Evolutionary conservation across 2,113 vertebrate genomes (phyloP).

Genomic region (Lates calcarifer): DNA sequence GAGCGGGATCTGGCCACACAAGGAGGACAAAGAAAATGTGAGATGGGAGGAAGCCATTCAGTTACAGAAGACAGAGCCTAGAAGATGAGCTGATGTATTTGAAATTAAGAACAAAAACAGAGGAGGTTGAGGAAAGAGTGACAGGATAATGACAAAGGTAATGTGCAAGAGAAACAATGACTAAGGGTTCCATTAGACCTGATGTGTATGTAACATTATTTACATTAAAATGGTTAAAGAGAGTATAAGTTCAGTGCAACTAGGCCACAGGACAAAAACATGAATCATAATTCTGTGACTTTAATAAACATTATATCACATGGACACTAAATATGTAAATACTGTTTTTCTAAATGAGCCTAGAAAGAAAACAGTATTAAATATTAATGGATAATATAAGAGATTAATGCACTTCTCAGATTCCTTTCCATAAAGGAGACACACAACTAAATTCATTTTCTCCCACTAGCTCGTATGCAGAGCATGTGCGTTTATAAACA

Average conservation of each 20-base stretch:
- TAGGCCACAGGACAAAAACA: conserved; percentile 14
- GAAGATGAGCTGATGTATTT: conserved; percentile 18
- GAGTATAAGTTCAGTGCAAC: background rate
- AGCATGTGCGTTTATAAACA: conserved; percentile 29
- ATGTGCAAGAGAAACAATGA: background rate
- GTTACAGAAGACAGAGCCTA: background rate
- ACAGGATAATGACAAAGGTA: background rate
- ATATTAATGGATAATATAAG: conserved; percentile 37
- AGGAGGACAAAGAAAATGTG: conserved; percentile 29
- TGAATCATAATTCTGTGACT: background rate
- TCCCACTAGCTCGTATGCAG: conserved; percentile 13
- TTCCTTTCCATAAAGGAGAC: conserved; percentile 38
- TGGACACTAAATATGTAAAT: conserved; percentile 28
- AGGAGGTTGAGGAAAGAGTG: background rate
- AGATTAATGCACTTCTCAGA: conserved; percentile 42
- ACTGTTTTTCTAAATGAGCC: conserved; percentile 14
- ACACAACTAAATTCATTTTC: conserved; percentile 19
- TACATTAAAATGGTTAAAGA: background rate
- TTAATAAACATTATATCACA: conserved; percentile 18
- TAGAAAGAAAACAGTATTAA: conserved; percentile 43
- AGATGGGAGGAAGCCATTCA: conserved; percentile 7
- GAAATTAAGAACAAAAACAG: conserved; percentile 18
- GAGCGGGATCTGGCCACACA: conserved; percentile 88
- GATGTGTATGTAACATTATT: background rate
- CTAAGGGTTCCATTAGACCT: background rate